Percentiles rank a stretch among this genome's conserved stretches.
Conservation (phyloP, 2,113 vertebrate species). For the Uria aalge region DNA sequence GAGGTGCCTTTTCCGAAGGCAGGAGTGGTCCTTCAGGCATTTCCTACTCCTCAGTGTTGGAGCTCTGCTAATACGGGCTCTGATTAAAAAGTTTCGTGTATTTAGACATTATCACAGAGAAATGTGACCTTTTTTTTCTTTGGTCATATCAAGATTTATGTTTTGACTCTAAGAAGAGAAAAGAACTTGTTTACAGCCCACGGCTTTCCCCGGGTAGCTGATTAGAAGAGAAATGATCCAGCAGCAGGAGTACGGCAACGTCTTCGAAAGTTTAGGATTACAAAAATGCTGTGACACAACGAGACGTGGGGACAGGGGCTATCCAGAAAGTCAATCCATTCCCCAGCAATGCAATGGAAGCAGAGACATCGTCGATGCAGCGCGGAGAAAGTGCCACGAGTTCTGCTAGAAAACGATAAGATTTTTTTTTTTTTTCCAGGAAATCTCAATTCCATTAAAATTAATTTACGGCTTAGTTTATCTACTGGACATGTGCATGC, state of each 20-base stretch:
- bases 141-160: background rate
- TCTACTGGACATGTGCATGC: background rate
- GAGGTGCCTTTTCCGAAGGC: background rate
- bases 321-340: background rate
- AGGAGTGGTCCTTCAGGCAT: background rate
- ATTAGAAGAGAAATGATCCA: background rate
- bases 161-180: background rate
- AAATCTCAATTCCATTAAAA: background rate
- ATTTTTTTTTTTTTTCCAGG: background rate
- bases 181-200: background rate
- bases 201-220: background rate
- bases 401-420: background rate
- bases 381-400: background rate
- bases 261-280: background rate
- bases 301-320: background rate
- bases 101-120: background rate
- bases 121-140: background rate
- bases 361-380: background rate
- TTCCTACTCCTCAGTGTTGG: background rate
- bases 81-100: background rate
- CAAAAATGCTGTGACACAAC: background rate
- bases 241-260: background rate
- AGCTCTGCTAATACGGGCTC: background rate
- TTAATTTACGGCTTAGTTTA: slow-evolving; percentile 3
- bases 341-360: background rate